Conservation (phyloP, 1,140 invertebrate species). For the Zophobas morio region DNA sequence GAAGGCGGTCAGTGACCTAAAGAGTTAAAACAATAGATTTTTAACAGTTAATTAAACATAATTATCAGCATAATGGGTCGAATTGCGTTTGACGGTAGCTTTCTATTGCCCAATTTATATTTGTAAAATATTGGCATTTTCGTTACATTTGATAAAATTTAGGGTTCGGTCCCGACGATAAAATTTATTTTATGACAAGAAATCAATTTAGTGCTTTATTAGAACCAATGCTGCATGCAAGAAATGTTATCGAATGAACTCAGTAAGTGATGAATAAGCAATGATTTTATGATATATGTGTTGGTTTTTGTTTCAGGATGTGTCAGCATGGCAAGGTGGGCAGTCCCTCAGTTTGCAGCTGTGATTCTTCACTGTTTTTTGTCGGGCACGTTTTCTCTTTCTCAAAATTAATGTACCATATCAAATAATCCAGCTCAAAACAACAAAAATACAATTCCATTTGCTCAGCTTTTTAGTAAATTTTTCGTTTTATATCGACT, state of each 20-base stretch:
- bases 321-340: constrained; percentile 62
- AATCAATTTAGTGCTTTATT: constrained; percentile 19
- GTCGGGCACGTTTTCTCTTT: constrained; percentile 52
- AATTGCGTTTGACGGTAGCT: constrained; percentile 8
- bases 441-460: constrained; percentile 44
- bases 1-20: constrained; percentile 20
- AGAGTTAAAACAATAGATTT: constrained; percentile 32
- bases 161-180: constrained; percentile 9
- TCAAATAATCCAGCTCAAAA: constrained; percentile 53
- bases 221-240: constrained; percentile 26
- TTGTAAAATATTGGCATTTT: constrained; percentile 27
- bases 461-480: constrained; percentile 26
- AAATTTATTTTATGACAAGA: constrained; percentile 27
- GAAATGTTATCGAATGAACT: constrained; percentile 37
- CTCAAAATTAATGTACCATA: constrained; percentile 57
- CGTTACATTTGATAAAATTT: constrained; percentile 8
- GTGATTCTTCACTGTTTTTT: constrained; percentile 62
- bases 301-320: constrained; percentile 64
- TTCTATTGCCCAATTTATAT: constrained; percentile 27
- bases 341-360: constrained; percentile 61
- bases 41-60: constrained; percentile 21
- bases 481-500: constrained; percentile 1
- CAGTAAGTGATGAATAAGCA: constrained; percentile 43
- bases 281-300: constrained; percentile 52
- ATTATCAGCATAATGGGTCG: background rate